Conservation (phyloP, 2,797 vertebrate genomes). For the Aulostomus chinensis region DNA sequence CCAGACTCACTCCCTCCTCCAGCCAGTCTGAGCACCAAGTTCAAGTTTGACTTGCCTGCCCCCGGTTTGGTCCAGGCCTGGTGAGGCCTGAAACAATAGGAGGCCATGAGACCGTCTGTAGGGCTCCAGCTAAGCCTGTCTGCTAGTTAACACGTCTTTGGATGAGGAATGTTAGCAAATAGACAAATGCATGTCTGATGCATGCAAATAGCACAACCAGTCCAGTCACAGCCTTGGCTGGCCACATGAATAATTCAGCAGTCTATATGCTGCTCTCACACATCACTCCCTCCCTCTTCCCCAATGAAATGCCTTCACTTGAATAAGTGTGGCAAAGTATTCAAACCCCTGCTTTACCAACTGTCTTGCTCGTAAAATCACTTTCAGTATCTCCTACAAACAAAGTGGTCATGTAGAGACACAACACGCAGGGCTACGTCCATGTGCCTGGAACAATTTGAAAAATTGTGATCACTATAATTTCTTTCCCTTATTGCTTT, state of each 20-base stretch:
- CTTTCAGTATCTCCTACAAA: slow-evolving; percentile 38
- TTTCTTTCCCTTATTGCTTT: slow-evolving; percentile 75
- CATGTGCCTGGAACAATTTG: too few species aligned
- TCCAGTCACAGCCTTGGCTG: slow-evolving; percentile 82
- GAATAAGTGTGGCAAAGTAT: slow-evolving; percentile 61
- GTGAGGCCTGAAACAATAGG: slow-evolving; percentile 84
- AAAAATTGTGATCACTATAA: slow-evolving; percentile 50
- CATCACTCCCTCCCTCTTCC: slow-evolving; percentile 43
- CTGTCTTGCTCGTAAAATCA: slow-evolving; percentile 11
- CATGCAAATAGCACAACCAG: slow-evolving; percentile 87
- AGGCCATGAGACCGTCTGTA: slow-evolving; percentile 83
- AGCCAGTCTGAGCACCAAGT: slow-evolving; percentile 33
- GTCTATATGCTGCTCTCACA: slow-evolving; percentile 69
- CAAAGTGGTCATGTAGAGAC: slow-evolving; percentile 8
- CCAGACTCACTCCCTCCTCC: slow-evolving; percentile 1
- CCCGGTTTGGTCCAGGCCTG: slow-evolving; percentile 67
- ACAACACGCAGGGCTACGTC: slow-evolving; percentile 2
- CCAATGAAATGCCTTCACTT: slow-evolving; percentile 80
- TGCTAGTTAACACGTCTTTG: slow-evolving; percentile 90
- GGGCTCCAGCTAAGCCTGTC: slow-evolving; percentile 83
- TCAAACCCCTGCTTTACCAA: slow-evolving; percentile 38
- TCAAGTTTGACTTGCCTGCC: too few species aligned
- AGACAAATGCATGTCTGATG: slow-evolving; percentile 92
- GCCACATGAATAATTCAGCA: slow-evolving; percentile 93
- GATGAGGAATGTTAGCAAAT: slow-evolving; percentile 95